These are phyloP conservation scores for Hyalella azteca DNA, from an alignment of 2,888 invertebrate genomes.

Conservation along the genomic window DNA sequence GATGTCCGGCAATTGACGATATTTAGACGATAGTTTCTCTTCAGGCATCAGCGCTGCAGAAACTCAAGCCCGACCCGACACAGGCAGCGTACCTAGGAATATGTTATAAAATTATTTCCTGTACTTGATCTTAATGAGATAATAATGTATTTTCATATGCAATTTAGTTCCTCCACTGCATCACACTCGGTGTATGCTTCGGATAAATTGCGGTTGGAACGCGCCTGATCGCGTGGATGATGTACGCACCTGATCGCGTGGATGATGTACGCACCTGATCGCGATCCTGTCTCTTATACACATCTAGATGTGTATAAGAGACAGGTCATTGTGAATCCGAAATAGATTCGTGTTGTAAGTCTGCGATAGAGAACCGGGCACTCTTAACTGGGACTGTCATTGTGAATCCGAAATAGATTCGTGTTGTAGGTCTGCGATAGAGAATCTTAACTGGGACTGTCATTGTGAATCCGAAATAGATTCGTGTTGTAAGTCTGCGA, in stretches of 20 bases:
- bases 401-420: no score
- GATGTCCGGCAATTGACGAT: no score
- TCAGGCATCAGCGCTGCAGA: conserved; percentile 43
- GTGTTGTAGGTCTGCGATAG: conserved; percentile 74
- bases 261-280: conserved; percentile 39
- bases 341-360: no score
- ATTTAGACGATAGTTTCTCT: no score
- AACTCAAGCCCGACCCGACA: conserved; percentile 67
- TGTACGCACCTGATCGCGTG: neutral
- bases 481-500: conserved; percentile 77
- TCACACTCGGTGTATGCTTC: neutral
- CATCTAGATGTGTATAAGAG: no score
- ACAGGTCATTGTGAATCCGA: no score
- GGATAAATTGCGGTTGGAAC: neutral
- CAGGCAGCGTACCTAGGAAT: conserved; percentile 70
- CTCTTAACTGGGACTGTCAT: no score
- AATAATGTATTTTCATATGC: neutral
- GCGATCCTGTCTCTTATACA: no score
- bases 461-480: no score
- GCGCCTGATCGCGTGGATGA: no score
- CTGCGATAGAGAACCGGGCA: no score
- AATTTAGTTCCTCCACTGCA: neutral
- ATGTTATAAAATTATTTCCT: conserved; percentile 59
- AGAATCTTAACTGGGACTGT: no score
- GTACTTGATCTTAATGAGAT: neutral